Percentiles rank a stretch among this genome's conserved stretches.
Conservation (phyloP, 2,888 invertebrate species). For the Autographa pulchrina region DNA sequence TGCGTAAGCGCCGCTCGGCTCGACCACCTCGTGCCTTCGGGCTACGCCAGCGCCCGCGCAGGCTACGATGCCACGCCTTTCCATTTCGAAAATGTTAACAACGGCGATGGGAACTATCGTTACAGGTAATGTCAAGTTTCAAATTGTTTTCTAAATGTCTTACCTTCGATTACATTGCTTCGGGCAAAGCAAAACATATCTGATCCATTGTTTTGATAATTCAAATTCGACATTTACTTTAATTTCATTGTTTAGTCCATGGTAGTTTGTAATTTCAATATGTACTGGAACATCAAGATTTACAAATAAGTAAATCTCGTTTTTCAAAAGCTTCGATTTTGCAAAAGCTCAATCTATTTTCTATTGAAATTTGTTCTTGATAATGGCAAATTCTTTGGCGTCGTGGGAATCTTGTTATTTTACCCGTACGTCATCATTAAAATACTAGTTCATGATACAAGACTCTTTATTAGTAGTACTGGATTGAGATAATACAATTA, state of each 20-base stretch:
- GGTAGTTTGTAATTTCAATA: neutral
- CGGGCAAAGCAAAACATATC: neutral
- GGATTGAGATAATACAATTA: neutral
- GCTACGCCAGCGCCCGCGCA: conserved; percentile 69
- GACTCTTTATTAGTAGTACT: conserved; percentile 17
- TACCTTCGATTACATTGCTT: conserved; percentile 8
- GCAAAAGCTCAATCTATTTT: neutral
- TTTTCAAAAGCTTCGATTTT: no score
- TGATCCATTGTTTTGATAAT: neutral
- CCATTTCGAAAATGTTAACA: conserved; percentile 90
- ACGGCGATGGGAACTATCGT: conserved; percentile 91
- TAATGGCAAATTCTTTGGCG: conserved; percentile 57
- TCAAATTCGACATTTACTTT: neutral
- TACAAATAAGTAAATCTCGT: no score
- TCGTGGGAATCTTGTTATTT: conserved; percentile 33
- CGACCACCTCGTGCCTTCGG: conserved; percentile 77
- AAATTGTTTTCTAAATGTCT: conserved; percentile 73
- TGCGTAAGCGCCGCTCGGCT: conserved; percentile 73
- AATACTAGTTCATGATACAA: conserved; percentile 36
- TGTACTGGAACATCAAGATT: no score
- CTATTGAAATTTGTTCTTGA: conserved; percentile 14
- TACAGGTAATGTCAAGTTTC: conserved; percentile 89
- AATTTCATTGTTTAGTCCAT: neutral
- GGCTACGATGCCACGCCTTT: conserved; percentile 81
- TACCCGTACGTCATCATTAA: conserved; percentile 28